Base-by-base conservation (phyloP, 2,113 vertebrate species). In the Anolis carolinensis region DNA sequence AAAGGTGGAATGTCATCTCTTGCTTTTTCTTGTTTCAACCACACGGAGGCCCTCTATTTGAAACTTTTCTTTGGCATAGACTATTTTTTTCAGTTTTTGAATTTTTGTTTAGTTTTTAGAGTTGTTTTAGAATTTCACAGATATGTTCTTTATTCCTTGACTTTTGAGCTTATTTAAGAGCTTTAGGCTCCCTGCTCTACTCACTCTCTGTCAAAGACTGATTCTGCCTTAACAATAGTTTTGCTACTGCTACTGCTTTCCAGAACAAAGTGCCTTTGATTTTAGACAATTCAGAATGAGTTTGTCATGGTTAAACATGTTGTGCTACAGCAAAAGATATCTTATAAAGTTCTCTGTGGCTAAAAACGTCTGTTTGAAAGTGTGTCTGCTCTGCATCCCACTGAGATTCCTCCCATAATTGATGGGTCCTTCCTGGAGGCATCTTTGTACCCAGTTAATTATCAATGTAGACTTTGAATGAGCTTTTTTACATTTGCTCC, bases 381-480 rank as follows among this genome's bases (percentile, higher is more conserved):
- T 78, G 77, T 5, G 76, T 23, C 21, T 39, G n/a, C 63, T 77
- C 59, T 81, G 77, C 90, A 87, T 88, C 74, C 68, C n/a, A 0
- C 59, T 68, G 85, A 91, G 79, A 86, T n/a, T 72, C 16, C 83
- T 80, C 0, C 18, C 67, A 3, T 88, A 90, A 79, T 67, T 91
- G 86, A 91, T 90, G 65, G 34, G 77, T 85, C 0, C 0, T 92
- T 93, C 84, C n/a, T 88, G 73, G 62, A 90, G 75, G 30, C n/a
- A 72, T 83, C 87, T 92, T 88, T 85, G 48, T 87, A 59, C 78
- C 44, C 88, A 72, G 50, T 87, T 88, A 90, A 87, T 90, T 91
- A 88, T 79, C 88, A 87, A 90, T 87, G 82, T 88, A 87, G 62
- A 88, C 20, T 89, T 50, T 87, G 79, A 89, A 76, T 90, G 91